phyloP scores from a whole-genome alignment of 2,113 vertebrate genomes.

The Phocoena sinus region DNA sequence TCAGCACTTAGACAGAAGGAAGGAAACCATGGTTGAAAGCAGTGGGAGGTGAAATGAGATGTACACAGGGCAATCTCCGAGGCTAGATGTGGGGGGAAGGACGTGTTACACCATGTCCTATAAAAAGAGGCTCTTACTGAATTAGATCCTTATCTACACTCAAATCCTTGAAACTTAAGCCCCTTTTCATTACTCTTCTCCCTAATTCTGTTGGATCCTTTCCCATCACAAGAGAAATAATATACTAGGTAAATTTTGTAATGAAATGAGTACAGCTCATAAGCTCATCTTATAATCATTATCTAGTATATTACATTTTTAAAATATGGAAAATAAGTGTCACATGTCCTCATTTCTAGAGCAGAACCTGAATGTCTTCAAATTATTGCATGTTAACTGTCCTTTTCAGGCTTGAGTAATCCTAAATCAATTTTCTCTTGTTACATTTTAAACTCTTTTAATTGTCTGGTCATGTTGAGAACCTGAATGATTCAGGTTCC shows the following conservation, averaged over 20 bases:
- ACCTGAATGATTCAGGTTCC: not conserved
- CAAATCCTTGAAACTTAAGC: not conserved
- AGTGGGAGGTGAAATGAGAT: not conserved
- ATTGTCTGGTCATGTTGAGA: not conserved
- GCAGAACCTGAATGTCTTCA: not conserved
- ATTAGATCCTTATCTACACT: not conserved
- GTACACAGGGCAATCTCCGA: not conserved
- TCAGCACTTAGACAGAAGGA: not conserved
- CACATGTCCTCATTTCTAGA: not conserved
- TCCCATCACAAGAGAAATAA: not conserved
- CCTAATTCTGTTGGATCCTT: not conserved
- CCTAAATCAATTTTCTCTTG: not conserved
- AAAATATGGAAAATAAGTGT: not conserved
- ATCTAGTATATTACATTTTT: not conserved
- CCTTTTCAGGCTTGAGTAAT: not conserved
- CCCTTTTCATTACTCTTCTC: not conserved
- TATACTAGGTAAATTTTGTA: not conserved
- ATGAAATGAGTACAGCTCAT: not conserved
- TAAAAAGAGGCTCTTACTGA: not conserved
- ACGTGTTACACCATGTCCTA: not conserved
- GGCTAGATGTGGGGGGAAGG: not conserved
- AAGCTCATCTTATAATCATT: not conserved
- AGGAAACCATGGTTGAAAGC: not conserved
- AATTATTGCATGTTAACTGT: not conserved
- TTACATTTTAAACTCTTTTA: not conserved